Base-by-base conservation (phyloP, 30 jellyfish, hydroid and myxozoan genomes). In the Mastigias papua region DNA sequence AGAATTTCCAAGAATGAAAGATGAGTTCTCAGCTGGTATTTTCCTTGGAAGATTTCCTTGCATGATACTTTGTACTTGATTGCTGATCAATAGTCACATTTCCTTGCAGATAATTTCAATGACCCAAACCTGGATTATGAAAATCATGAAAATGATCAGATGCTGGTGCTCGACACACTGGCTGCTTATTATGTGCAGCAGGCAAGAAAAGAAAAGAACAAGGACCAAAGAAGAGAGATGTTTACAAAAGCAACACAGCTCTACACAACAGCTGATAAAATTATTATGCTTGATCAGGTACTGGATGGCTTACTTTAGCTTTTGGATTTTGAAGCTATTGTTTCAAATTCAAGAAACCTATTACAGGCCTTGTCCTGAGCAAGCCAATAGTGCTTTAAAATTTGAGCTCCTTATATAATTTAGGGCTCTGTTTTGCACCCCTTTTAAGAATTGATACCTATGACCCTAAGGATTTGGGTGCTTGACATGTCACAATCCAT, bases 151-250 rank as follows among this genome's bases (percentile, higher is more conserved):
- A 86, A 91, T 73, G 99, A 96, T 73, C 98, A 96, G 74, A 96
- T 96, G 99, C 72, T 91, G 88, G 98, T 96, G 0, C 97, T 96
- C 48, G 99, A 96, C 42, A 88, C 98, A 9, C 82, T 96, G 81
- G 99, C 99, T 77, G 99, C 99, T 11, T 96, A 96, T 57, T 96
- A 96, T 82, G 99, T 96, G 73, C 98, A 92, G 75, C 97, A 82
- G 78, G 99, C 99, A 33, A 82, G 98, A 54, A 84, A 83, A 81
- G 99, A 96, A 60, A 91, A 84, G 61, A 89, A 85, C 81, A 91
- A 78, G 51, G 99, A 96, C 85, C 90, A 88, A 50, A 87, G 89
- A 71, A 78, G 98, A 74, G 99, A 96, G 60, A 74, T 87, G 37
- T 91, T 96, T 58, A 96, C 98, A 58, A 96, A 96, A 82, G 99